Base-by-base conservation (phyloP, 2,113 vertebrate genomes). In the Mobula birostris region DNA sequence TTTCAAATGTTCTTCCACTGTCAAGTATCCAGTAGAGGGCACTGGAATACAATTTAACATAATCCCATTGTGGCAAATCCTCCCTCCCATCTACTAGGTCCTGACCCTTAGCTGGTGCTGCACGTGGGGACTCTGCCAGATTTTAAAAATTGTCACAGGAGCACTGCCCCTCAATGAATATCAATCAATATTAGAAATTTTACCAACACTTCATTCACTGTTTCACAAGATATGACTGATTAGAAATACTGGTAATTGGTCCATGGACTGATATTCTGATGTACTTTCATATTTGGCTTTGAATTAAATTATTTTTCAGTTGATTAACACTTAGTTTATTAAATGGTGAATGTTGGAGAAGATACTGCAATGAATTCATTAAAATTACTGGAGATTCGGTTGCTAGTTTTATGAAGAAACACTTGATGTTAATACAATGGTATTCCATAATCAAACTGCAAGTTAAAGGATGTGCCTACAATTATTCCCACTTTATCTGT, bases 1-100 rank as follows among this genome's bases (percentile, higher is more conserved):
- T 66, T 58, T 88, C 7, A 63, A 66, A 29, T 14, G 6, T 90
- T 66, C 3, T 27, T 32, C 5, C 61, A 40, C 14, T 66, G 85
- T 68, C 7, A n/a, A 90, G 17, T 7, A 66, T n/a, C 85, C 85
- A 90, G 70, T 74, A 93, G 91, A 74, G 70, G 70, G 91, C 91
- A 93, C 66, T 93, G 70, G 72, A 74, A 56, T 40, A 93, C 90
- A 74, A 40, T 5, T 36, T 48, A 74, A 93, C 24, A 14, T 36
- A 11, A 74, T 12, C 32, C 66, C 48, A 27, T 74, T 36, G 11
- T 70, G 19, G 4, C 72, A 70, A 48, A 29, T 32, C 68, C 68
- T 74, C 12, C 88, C 70, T 74, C 0, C 40, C 90, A 88, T 88
- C 58, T n/a, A 14, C 12, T 63, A 29, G 61, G 56, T 61, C 85